Evolutionary conservation across 1,140 invertebrate species (phyloP).

Genomic region (Archegozetes longisetosus): DNA sequence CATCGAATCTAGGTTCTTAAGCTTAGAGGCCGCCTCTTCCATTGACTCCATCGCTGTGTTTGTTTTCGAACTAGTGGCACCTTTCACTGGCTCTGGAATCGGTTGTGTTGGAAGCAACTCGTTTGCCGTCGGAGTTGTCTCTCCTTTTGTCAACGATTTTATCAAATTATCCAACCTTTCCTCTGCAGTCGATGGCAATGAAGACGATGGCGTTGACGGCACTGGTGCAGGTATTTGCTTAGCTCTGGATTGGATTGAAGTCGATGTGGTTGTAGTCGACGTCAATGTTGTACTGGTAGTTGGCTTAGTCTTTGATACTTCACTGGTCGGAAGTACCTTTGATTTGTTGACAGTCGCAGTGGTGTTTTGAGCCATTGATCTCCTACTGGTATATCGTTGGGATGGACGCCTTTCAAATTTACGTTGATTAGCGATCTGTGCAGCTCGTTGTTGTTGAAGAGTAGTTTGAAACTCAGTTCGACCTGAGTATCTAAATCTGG

Average conservation of each 20-base stretch:
- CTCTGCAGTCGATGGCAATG: conserved; percentile 27
- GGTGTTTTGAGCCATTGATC: conserved; percentile 4
- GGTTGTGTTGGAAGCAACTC: background rate
- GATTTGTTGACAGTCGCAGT: conserved; percentile 3
- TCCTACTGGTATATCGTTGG: conserved; percentile 74
- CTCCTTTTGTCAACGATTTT: conserved; percentile 42
- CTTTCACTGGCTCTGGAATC: background rate
- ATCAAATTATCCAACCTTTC: conserved; percentile 43
- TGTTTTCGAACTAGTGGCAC: background rate
- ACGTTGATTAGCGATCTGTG: conserved; percentile 78
- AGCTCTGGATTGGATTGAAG: background rate
- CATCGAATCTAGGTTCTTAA: background rate
- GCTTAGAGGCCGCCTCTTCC: background rate
- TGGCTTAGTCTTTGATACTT: background rate
- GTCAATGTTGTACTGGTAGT: background rate
- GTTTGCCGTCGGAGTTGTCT: conserved; percentile 20
- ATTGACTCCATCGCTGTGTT: background rate
- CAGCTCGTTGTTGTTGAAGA: conserved; percentile 66
- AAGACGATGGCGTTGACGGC: conserved; percentile 17
- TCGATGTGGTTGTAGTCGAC: background rate
- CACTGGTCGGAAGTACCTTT: background rate
- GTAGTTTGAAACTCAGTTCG: conserved; percentile 87
- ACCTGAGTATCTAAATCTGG: conserved; percentile 38
- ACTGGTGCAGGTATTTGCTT: background rate
- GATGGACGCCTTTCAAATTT: conserved; percentile 87